A percentile compares a stretch with the other conserved stretches of the same genome.
phyloP scores from a whole-genome alignment of 2,888 invertebrate species.

The Periphyllus acericola region DNA sequence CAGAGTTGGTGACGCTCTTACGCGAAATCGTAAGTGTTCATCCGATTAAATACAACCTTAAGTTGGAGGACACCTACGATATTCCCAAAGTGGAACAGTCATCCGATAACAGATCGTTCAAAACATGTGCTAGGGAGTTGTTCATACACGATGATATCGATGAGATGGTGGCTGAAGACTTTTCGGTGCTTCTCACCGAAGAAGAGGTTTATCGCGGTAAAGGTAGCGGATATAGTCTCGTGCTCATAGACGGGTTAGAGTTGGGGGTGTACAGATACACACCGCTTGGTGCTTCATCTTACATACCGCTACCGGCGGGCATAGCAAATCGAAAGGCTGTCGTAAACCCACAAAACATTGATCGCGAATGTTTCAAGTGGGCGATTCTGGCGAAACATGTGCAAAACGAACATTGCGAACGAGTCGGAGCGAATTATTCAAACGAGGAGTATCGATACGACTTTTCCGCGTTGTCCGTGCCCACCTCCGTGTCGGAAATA shows the following conservation, averaged over 20 bases:
- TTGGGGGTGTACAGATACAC: not conserved
- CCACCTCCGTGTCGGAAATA: not conserved
- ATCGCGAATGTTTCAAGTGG: not conserved
- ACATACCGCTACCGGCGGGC: not conserved
- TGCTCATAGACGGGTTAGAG: not conserved
- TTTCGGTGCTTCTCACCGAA: too few relatives aligned
- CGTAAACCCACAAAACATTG: not conserved
- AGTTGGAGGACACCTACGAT: not conserved
- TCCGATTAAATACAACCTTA: not conserved
- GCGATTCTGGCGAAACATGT: not conserved
- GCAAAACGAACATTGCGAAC: fast-evolving
- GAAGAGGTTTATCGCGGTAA: not conserved
- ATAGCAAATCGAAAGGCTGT: not conserved
- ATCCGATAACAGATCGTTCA: not conserved
- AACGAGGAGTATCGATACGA: not conserved
- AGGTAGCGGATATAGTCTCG: too few relatives aligned
- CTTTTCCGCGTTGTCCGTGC: not conserved
- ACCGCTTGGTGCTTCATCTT: not conserved
- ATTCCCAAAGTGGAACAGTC: not conserved
- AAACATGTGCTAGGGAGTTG: not conserved
- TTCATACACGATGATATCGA: not conserved
- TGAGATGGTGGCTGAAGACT: not conserved
- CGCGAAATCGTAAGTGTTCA: not conserved
- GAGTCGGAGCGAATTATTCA: not conserved
- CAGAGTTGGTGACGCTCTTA: not conserved